Evolutionary conservation across 2,888 invertebrate genomes (phyloP), one percentile per base, ranked within the genome.

Genomic region (Frankliniella intonsa): DNA sequence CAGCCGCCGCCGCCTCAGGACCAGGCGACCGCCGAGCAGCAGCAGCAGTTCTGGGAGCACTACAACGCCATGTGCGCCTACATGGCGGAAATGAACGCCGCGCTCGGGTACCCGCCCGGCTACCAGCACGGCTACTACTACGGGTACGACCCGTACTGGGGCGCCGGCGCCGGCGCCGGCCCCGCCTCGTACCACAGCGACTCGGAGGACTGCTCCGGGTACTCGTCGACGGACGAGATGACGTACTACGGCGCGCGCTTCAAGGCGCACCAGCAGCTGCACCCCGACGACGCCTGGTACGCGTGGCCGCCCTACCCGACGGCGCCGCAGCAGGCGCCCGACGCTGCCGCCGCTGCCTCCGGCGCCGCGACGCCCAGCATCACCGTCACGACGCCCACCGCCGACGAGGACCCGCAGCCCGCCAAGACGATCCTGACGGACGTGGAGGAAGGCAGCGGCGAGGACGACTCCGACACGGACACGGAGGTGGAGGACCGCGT

Each of bases 151-250:
- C 85, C 86, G 80, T 85, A 84, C 81, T 85, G 85, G 85, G 86
- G 84, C 84, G 86, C 83, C 85, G 86, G 84, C 86, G 62, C 85
- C 85, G 82, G 85, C 86, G 27, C 84, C 83, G 2, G 17, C 84
- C 79, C 83, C 84, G 86, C 86, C 81, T 87, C 81, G 84, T 86
- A 81, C 85, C 83, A 85, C 86, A 82, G 85, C 86, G 84, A 88
- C 80, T 84, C 84, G 25, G 84, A 85, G 81, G 88, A 87, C 80
- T 84, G 84, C 80, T 86, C 86, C 80, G 88, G 88, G n/a, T 89
- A 89, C 84, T 88, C 88, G 11, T 88, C 89, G 3, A 88, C 86
- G 55, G 89, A 89, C 83, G 89, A 89, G 86, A 88, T 88, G 87
- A 85, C 87, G 14, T 87, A 86, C 82, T 86, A 86, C 82, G 84